Conservation (phyloP, 2,797 vertebrate genomes). For the Eospalax fontanierii region DNA sequence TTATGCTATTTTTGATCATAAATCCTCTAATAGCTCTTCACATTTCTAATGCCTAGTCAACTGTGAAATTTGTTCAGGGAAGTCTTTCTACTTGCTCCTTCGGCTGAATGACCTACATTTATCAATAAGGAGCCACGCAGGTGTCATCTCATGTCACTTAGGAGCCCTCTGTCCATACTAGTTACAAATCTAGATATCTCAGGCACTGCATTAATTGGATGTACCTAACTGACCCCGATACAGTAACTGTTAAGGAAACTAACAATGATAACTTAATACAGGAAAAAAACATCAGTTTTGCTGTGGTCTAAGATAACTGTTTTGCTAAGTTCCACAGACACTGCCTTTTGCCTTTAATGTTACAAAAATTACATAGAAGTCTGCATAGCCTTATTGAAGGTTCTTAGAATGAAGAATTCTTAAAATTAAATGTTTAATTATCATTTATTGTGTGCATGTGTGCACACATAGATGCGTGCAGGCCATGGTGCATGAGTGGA, state of each 20-base stretch:
- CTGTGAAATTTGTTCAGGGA: not conserved
- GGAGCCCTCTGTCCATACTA: not conserved
- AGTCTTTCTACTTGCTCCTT: not conserved
- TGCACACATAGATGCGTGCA: too few relatives aligned
- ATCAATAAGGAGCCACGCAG: not conserved
- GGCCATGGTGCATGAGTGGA: too few relatives aligned
- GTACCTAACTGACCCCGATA: constrained; percentile 36
- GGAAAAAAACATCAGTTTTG: constrained; percentile 43
- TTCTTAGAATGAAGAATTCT: not conserved
- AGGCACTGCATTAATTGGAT: constrained; percentile 35
- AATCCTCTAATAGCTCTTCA: not conserved
- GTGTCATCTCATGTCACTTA: constrained; percentile 16
- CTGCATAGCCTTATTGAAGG: not conserved
- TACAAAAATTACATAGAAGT: not conserved
- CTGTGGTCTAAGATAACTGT: not conserved
- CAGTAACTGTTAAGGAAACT: constrained; percentile 34
- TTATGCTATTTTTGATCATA: not conserved
- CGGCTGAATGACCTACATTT: constrained; percentile 30
- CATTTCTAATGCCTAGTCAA: not conserved
- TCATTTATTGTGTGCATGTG: not conserved
- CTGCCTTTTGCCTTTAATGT: not conserved
- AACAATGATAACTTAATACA: constrained; percentile 36
- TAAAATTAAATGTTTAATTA: too few relatives aligned
- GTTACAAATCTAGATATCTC: constrained; percentile 39
- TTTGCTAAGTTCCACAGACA: not conserved